These are phyloP conservation scores for Panagrolaimus sp. DNA, from an alignment of 1,140 invertebrate genomes.

Conservation along the genomic window DNA sequence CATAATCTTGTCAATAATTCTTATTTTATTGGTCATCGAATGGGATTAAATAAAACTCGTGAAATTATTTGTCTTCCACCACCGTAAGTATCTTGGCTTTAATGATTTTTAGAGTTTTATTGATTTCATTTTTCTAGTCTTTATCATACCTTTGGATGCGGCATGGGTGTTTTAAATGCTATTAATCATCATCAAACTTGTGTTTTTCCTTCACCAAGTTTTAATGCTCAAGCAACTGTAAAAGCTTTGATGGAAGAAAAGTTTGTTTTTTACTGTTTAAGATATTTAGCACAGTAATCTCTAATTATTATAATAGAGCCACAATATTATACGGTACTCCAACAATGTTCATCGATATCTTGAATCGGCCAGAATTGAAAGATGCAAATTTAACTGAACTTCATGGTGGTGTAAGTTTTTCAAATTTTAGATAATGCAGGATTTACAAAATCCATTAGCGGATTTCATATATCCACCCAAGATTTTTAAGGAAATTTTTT, in stretches of 20 bases:
- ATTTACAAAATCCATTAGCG: no score
- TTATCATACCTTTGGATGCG: slow-evolving; percentile 83
- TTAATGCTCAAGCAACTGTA: slow-evolving; percentile 69
- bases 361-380: slow-evolving; percentile 61
- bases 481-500: no score
- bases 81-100: slow-evolving; percentile 66
- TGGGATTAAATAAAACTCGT: slow-evolving; percentile 62
- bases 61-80: slow-evolving; percentile 67
- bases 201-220: slow-evolving; percentile 69
- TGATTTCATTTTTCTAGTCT: slow-evolving; percentile 74
- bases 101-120: slow-evolving; percentile 51
- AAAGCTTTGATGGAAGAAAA: slow-evolving; percentile 56
- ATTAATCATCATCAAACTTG: slow-evolving; percentile 69
- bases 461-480: no score
- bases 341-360: slow-evolving; percentile 82
- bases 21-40: slow-evolving; percentile 66
- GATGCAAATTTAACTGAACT: slow-evolving; percentile 50
- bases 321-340: slow-evolving; percentile 80
- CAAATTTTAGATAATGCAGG: no score
- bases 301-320: slow-evolving; percentile 65
- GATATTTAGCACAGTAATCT: not conserved
- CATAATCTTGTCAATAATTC: slow-evolving; percentile 78
- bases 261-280: slow-evolving; percentile 38
- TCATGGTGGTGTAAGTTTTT: slow-evolving; percentile 45
- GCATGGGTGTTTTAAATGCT: slow-evolving; percentile 66